These are phyloP conservation scores for Anoncus sp. DNA, from an alignment of 2,888 invertebrate genomes.

Conservation along the genomic window DNA sequence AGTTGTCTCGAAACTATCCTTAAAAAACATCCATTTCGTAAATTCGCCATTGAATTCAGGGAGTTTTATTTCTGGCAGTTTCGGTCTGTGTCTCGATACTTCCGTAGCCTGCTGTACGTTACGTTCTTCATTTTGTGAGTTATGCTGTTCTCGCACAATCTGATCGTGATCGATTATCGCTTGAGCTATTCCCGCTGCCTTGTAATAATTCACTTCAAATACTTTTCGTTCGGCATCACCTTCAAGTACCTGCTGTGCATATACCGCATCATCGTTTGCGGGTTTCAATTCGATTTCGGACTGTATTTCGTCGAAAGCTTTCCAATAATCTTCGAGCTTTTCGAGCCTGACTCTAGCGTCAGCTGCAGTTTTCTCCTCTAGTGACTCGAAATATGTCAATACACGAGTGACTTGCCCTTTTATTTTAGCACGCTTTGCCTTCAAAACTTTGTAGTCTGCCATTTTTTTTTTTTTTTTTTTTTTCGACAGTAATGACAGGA, in stretches of 20 bases:
- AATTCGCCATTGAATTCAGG: too few relatives aligned
- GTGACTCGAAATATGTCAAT: too few relatives aligned
- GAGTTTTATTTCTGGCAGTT: too few relatives aligned
- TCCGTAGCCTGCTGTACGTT: neutral
- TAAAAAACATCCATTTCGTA: too few relatives aligned
- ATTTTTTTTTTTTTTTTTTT: too few relatives aligned
- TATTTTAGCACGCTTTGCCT: too few relatives aligned
- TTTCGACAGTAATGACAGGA: too few relatives aligned
- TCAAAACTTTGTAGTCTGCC: too few relatives aligned
- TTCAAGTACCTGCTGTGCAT: too few relatives aligned
- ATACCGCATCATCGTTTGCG: constrained; percentile 5
- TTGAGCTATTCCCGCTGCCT: constrained; percentile 23
- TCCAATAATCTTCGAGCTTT: constrained; percentile 23
- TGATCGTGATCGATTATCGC: constrained; percentile 7
- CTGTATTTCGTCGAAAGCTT: neutral
- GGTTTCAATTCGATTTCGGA: neutral
- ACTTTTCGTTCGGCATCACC: neutral
- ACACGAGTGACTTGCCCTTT: too few relatives aligned
- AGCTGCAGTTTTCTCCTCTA: too few relatives aligned
- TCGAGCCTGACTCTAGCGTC: constrained; percentile 9
- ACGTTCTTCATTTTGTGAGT: too few relatives aligned
- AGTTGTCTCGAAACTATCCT: constrained; percentile 52
- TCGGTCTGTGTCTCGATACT: neutral
- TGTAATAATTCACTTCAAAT: constrained; percentile 37
- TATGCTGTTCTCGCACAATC: neutral